Base-by-base conservation (phyloP, 1,140 invertebrate genomes). In the Nylanderia fulva region DNA sequence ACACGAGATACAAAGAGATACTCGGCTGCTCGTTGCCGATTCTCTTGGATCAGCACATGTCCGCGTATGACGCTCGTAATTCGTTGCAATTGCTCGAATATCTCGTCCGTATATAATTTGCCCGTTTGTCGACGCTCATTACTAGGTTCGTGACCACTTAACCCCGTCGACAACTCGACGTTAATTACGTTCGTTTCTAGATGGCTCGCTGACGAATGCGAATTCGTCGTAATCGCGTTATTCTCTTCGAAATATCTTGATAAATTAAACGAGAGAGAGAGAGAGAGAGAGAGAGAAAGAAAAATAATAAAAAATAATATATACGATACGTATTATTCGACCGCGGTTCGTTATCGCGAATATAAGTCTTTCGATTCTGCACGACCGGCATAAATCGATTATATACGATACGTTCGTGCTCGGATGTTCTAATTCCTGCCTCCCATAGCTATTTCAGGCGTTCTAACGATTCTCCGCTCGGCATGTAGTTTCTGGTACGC, bases 131-230 rank as follows among this genome's bases (percentile, higher is more conserved):
- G 45, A 82, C 75, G 63, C 56, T 80, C 36, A 86, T 86, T 48
- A 48, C 15, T 72, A 86, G 64, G 64, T 63, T 68, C 72, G 36
- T 58, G 69, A 45, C 64, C 85, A 85, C 42, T 85, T 86, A 86
- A 86, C 82, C 83, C 45, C 61, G 60, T 8, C 45, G 33, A n/a
- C 76, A 39, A 15, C 45, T 69, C 64, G 66, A 72, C 36, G 66
- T 72, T 82, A 82, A 82, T 82, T 82, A 82, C 54, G 66, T 18
- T 58, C 18, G 52, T 33, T 58, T 24, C 21, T 15, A 45, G 8
- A 11, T 27, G 21, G 9, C 3, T 27, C 48, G 33, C 48, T 42
- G 48, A 42, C 29, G 27, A n/a, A 77, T 66, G 29, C 29, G 72
- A n/a, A n/a, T n/a, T 9, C 24, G 72, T 5, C 61, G 75, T 54